Conservation (phyloP, 2,888 invertebrate species). For the Melikaiella ostensackeni region DNA sequence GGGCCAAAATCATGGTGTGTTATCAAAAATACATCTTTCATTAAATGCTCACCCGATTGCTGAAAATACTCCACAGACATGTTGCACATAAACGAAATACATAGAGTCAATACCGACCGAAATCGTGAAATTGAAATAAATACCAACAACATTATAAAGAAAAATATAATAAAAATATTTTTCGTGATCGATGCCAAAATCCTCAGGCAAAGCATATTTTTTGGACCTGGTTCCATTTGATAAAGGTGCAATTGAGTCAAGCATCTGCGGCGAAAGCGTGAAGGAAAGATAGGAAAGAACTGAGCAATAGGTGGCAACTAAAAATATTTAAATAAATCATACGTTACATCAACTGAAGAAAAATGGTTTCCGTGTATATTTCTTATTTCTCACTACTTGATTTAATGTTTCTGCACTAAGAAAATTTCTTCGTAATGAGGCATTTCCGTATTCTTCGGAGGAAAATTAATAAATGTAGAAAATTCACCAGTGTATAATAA, state of each 20-base stretch:
- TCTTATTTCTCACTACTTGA: neutral
- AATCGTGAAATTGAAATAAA: constrained; percentile 30
- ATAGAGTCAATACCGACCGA: constrained; percentile 41
- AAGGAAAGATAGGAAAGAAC: constrained; percentile 5
- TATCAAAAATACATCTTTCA: too few relatives aligned
- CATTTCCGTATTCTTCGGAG: neutral
- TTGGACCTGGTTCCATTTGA: constrained; percentile 5
- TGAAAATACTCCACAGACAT: constrained; percentile 45
- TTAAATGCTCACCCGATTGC: constrained; percentile 43
- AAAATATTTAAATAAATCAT: constrained; percentile 14
- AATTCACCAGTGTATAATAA: constrained; percentile 34
- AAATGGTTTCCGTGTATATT: neutral
- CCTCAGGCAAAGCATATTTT: neutral
- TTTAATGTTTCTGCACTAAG: neutral
- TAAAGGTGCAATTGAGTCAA: constrained; percentile 37
- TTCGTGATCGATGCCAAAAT: constrained; percentile 38
- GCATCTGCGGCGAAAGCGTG: constrained; percentile 39
- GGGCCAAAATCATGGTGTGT: too few relatives aligned
- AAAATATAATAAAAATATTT: constrained; percentile 45
- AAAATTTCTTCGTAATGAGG: neutral
- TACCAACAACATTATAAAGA: constrained; percentile 23
- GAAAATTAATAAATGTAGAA: neutral
- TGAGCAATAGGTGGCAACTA: constrained; percentile 26
- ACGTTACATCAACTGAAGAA: neutral
- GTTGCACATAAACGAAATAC: constrained; percentile 45